Base-by-base conservation (phyloP, 2,797 vertebrate species). In the Distichodus sexfasciatus region DNA sequence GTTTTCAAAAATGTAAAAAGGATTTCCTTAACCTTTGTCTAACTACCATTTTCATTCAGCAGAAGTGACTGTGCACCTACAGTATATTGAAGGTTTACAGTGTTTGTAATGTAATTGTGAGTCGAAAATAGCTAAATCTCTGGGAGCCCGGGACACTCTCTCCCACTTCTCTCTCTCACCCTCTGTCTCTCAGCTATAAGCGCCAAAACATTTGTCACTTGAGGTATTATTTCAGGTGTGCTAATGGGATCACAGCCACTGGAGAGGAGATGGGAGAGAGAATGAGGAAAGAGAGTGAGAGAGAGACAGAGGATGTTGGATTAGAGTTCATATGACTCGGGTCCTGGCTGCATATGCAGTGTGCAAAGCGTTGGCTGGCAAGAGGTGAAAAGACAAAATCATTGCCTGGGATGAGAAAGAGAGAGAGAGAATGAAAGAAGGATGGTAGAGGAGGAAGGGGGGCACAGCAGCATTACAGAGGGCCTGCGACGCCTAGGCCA, bases 141-240 rank as follows among this genome's bases (percentile, higher is more conserved):
- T 38, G 69, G 41, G 53, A 69, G 47, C 60, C 14, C 57, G 46
- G 51, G 53, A 58, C 71, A n/a, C 65, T 57, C 50, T 36, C 62
- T 71, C 54, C 60, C 67, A 23, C 58, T 28, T 48, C 33, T 36
- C 28, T 43, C 59, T 29, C 15, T 64, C 33, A 72, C 71, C 81
- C 79, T 72, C 75, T 41, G 77, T 76, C 81, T 79, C 71, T 65
- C 71, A 75, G 81, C 68, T 57, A 47, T 76, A 75, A 79, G 70
- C 54, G 66, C 44, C 67, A 59, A 72, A 84, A 78, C 81, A 84
- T 86, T 88, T 89, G 84, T 86, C 86, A 82, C 84, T 36, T 6
- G 40, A 60, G 78, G 84, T 90, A 85, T 88, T 91, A 89, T 92
- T 91, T 87, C 91, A 91, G 91, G 91, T 92, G 93, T 83, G 88